Conservation (phyloP, 2,888 invertebrate species). For the Oscheius sp. region DNA sequence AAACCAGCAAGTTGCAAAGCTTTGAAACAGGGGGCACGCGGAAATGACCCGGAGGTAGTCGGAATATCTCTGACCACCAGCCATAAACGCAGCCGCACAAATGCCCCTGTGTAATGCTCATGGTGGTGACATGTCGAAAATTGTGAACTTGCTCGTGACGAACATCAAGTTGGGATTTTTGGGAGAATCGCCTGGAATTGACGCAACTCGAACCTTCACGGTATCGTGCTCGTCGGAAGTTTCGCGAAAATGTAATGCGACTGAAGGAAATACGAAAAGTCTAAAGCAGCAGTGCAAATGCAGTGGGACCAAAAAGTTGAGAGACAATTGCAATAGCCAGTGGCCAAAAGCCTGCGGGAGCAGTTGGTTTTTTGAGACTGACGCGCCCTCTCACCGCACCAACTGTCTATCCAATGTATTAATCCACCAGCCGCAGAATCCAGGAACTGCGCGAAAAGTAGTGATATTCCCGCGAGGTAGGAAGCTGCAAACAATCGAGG, state of each 20-base stretch:
- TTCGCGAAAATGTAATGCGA: no score
- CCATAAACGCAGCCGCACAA: conserved; percentile 37
- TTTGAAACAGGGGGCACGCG: neutral
- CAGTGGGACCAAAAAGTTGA: neutral
- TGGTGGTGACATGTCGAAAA: conserved; percentile 30
- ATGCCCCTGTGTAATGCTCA: conserved; percentile 34
- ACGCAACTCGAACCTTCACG: neutral
- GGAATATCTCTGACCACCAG: conserved; percentile 27
- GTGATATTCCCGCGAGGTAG: neutral
- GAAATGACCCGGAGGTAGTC: conserved; percentile 11
- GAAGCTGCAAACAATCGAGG: conserved; percentile 5
- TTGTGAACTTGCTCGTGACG: no score
- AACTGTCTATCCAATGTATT: conserved; percentile 37
- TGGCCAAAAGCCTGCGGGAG: conserved; percentile 22
- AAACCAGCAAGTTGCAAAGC: no score
- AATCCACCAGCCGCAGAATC: conserved; percentile 25
- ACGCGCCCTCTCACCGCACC: conserved; percentile 25
- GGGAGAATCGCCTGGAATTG: no score
- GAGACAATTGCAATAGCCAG: conserved; percentile 25
- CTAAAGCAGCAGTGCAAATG: neutral
- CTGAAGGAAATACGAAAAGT: neutral
- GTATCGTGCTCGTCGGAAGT: neutral
- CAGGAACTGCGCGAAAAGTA: conserved; percentile 10
- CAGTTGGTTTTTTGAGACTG: conserved; percentile 34
- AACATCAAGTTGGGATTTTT: no score